Evolutionary conservation across 2,113 vertebrate species (phyloP).

Genomic region (Oophaga pumilio): DNA sequence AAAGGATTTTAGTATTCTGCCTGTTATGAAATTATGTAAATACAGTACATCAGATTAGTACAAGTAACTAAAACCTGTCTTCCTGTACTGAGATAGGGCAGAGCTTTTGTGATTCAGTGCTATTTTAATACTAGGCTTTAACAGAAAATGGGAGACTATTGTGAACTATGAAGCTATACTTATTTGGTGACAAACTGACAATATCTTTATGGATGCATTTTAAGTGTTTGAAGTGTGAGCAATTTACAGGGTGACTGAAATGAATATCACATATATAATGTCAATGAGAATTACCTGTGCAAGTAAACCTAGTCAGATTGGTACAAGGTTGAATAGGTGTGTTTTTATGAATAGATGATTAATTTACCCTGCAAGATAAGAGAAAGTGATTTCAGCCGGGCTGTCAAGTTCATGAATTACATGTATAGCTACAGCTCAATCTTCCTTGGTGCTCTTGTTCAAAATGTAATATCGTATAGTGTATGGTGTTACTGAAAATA

Average conservation of each 20-base stretch:
- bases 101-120: background rate
- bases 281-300: background rate
- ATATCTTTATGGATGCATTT: background rate
- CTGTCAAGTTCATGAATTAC: slow-evolving; percentile 3
- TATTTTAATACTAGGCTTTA: background rate
- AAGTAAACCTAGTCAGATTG: background rate
- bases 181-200: background rate
- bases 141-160: background rate
- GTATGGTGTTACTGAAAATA: no score
- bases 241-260: background rate
- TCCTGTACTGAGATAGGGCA: background rate
- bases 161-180: background rate
- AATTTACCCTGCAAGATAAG: slow-evolving; percentile 20
- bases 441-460: background rate
- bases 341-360: slow-evolving; percentile 28
- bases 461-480: background rate
- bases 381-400: slow-evolving; percentile 1
- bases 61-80: background rate
- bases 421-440: background rate
- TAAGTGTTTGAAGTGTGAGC: background rate
- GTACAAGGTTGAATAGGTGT: slow-evolving; percentile 28
- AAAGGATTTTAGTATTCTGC: background rate
- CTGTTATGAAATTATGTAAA: background rate
- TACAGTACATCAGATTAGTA: background rate
- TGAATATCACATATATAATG: slow-evolving; percentile 17